These are phyloP conservation scores for Cantharis flavilabris DNA, from an alignment of 2,888 invertebrate genomes.

Conservation along the genomic window DNA sequence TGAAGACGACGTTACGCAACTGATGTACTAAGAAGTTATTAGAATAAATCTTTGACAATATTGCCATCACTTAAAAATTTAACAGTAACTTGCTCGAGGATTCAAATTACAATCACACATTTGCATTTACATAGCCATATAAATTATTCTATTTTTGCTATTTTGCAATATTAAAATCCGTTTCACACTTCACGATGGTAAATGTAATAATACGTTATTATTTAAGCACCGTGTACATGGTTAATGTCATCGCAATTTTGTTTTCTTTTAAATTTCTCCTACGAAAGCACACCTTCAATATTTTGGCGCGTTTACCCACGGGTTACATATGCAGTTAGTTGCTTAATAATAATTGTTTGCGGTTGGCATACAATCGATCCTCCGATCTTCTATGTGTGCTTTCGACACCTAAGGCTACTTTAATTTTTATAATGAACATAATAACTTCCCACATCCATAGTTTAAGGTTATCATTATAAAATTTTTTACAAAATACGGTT, in stretches of 20 bases:
- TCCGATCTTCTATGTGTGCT: slow-evolving; percentile 1
- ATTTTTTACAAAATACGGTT: neutral
- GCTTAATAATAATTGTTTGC: slow-evolving; percentile 13
- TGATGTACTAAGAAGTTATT: slow-evolving; percentile 39
- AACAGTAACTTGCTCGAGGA: neutral
- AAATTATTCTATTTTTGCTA: neutral
- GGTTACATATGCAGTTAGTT: slow-evolving; percentile 11
- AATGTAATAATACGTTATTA: neutral
- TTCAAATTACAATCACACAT: neutral
- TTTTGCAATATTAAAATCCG: neutral
- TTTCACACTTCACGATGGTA: neutral
- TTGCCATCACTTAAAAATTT: neutral
- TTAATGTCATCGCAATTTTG: neutral
- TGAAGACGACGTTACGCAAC: slow-evolving; percentile 20
- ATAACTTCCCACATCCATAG: slow-evolving; percentile 15
- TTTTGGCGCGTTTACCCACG: slow-evolving; percentile 9
- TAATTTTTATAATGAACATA: slow-evolving; percentile 12
- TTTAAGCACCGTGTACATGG: neutral
- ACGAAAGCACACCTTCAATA: neutral
- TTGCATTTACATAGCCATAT: neutral
- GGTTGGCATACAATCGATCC: neutral
- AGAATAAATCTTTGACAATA: slow-evolving; percentile 41
- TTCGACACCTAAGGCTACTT: slow-evolving; percentile 15
- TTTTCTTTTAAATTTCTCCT: neutral
- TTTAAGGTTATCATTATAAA: neutral